Evolutionary conservation across 37 sponge, comb jelly and placozoan species (phyloP).

Genomic region (Hormiphora californensis): DNA sequence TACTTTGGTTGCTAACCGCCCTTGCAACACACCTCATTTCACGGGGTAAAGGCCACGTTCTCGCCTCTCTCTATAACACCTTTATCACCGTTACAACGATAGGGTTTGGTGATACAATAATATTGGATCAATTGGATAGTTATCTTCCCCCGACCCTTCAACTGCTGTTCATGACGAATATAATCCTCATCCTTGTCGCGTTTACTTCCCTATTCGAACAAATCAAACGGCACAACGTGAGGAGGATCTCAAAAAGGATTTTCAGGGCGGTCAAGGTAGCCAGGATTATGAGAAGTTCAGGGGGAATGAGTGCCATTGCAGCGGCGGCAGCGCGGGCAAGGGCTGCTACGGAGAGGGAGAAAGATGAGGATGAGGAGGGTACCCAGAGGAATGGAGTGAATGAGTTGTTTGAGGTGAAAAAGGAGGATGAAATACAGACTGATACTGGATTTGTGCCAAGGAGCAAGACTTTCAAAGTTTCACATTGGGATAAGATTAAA

Average conservation of each 20-base stretch:
- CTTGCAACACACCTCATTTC: neutral
- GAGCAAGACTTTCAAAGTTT: no score
- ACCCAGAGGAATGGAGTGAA: neutral
- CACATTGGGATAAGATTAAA: no score
- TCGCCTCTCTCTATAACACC: neutral
- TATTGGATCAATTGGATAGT: neutral
- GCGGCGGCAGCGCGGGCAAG: neutral
- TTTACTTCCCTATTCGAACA: neutral
- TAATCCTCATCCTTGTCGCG: neutral
- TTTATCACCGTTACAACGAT: neutral
- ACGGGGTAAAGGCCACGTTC: neutral
- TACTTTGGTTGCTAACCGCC: neutral
- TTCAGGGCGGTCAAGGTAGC: neutral
- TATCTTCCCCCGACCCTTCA: neutral
- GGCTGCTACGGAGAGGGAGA: neutral
- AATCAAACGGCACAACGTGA: neutral
- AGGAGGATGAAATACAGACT: no score
- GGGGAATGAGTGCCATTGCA: neutral
- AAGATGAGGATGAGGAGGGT: neutral
- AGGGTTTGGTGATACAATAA: neutral
- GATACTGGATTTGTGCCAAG: no score
- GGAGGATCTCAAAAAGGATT: neutral
- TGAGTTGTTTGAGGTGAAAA: neutral
- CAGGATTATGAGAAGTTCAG: neutral
- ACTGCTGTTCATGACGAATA: neutral